Evolutionary conservation across 2,113 vertebrate species (phyloP).

Genomic region (human): DNA sequence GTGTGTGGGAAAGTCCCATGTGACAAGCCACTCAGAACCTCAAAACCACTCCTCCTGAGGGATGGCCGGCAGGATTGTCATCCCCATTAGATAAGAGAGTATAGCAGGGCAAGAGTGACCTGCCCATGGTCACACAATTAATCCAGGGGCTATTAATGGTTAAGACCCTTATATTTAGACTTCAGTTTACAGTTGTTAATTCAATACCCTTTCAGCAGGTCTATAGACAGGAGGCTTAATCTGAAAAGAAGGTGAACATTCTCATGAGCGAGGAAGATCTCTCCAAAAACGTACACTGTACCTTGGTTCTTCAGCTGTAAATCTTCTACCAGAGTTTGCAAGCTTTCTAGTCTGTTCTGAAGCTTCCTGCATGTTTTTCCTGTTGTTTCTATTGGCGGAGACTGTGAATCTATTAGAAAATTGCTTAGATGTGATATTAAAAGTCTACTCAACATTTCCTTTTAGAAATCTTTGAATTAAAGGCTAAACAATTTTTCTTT

Average conservation of each 20-base stretch:
- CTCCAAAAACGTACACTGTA: slow-evolving; percentile 24
- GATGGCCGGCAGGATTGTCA: neutral
- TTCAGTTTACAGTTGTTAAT: slow-evolving; percentile 13
- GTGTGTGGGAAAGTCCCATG: neutral
- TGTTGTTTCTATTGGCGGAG: slow-evolving; percentile 72
- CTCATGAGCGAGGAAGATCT: neutral
- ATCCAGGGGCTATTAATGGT: neutral
- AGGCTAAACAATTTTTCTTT: neutral
- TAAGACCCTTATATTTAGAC: neutral
- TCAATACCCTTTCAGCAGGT: neutral
- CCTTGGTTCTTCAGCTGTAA: slow-evolving; percentile 81
- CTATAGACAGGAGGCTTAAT: neutral
- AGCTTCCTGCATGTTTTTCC: slow-evolving; percentile 72
- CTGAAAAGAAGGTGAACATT: neutral
- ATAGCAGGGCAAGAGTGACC: neutral
- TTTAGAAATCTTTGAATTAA: neutral
- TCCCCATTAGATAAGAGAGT: too few relatives aligned
- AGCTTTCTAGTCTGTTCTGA: slow-evolving; percentile 80
- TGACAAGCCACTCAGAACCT: neutral
- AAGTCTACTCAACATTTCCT: slow-evolving; percentile 40
- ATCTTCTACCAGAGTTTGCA: slow-evolving; percentile 80
- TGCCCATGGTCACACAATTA: neutral
- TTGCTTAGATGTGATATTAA: slow-evolving; percentile 58
- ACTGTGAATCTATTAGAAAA: slow-evolving; percentile 78
- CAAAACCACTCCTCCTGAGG: neutral